These are phyloP conservation scores for Nezara viridula DNA, from an alignment of 2,888 invertebrate species.

Conservation along the genomic window DNA sequence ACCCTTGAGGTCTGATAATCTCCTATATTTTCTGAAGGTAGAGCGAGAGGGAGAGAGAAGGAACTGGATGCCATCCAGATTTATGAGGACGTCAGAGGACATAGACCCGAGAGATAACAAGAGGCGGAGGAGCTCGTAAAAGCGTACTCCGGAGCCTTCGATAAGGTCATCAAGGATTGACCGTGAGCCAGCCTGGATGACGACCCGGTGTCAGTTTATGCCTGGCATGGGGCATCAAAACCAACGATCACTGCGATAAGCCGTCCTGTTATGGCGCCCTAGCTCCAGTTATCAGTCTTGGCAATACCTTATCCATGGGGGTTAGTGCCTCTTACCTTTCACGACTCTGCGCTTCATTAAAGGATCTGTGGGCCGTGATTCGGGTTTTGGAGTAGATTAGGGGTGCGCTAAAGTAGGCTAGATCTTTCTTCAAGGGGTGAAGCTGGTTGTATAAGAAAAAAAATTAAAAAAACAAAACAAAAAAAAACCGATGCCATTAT, in stretches of 20 bases:
- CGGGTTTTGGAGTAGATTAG: background rate
- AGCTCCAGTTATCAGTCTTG: slow-evolving; percentile 32
- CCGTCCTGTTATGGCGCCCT: background rate
- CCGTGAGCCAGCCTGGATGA: background rate
- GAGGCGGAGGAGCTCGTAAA: slow-evolving; percentile 25
- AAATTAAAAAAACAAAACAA: too few relatives aligned
- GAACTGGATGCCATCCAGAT: background rate
- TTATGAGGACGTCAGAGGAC: background rate
- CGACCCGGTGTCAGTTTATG: slow-evolving; percentile 1
- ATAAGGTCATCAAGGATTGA: slow-evolving; percentile 38
- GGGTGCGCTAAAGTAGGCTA: background rate
- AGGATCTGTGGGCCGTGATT: background rate
- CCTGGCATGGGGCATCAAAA: slow-evolving; percentile 23
- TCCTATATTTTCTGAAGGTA: too few relatives aligned
- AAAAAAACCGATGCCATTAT: too few relatives aligned
- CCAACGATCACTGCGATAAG: slow-evolving; percentile 45
- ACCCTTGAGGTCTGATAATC: too few relatives aligned
- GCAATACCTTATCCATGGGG: slow-evolving; percentile 12
- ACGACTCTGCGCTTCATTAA: slow-evolving; percentile 26
- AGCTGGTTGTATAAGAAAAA: background rate
- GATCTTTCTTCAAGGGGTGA: background rate
- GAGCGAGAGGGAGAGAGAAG: background rate
- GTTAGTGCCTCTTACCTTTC: slow-evolving; percentile 41
- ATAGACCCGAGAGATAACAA: background rate
- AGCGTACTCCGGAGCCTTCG: background rate